Evolutionary conservation across 1,140 invertebrate species (phyloP), one percentile per base, ranked within the genome.

Genomic region (Drosophila tropicalis): DNA sequence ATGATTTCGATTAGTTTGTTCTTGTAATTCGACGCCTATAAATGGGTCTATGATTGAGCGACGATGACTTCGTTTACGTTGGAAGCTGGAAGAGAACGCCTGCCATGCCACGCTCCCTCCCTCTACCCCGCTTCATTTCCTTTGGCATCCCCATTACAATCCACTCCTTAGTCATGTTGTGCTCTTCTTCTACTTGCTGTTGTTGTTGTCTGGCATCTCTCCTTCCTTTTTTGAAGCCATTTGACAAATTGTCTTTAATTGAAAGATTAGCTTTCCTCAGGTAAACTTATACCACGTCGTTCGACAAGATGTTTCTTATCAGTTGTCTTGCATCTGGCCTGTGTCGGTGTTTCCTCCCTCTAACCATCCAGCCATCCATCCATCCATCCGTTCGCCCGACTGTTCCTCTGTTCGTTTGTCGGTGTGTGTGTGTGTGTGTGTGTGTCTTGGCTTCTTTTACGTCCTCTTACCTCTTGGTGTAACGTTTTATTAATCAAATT

Each of bases 171-270:
- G 47, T 62, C 60, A 55, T 58, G 40, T 15, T 51, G 17, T 51
- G 44, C 44, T 51, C 44, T 22, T 51, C 44, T 51, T 51, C 44
- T 22, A n/a, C 44, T 51, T 54, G 19, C 58, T 36, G 64, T 61
- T 41, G 51, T 39, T 39, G 44, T 79, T 76, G 74, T 55, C 84
- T 83, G 79, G 72, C 58, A 41, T 58, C 29, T 73, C 72, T 60
- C 34, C 60, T 41, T 66, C 44, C 44, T 51, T 51, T 61, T 67
- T 62, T 51, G 72, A 86, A 90, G 85, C 70, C 82, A 90, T 91
- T 91, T 91, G 90, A 91, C 90, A 91, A 91, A 91, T 91, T 91
- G 90, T 91, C 90, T 91, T 86, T 91, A 91, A 91, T 91, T 91
- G 90, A 91, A 91, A 91, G 90, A 91, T 91, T 91, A 91, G 90